Conservation (phyloP, 2,888 invertebrate genomes). For the Mimas tiliae region DNA sequence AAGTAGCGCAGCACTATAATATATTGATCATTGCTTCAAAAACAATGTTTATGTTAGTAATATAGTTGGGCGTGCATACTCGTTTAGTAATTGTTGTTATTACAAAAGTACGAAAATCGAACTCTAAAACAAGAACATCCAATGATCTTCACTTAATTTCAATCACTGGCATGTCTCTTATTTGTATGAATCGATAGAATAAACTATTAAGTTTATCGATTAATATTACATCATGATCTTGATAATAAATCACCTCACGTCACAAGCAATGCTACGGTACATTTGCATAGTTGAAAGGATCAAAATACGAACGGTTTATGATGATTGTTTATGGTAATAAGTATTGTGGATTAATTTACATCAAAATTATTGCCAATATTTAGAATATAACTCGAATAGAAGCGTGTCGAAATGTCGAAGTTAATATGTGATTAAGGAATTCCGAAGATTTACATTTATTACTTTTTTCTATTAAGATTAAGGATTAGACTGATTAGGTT, state of each 20-base stretch:
- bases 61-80: not conserved
- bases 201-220: constrained; percentile 17
- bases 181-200: not conserved
- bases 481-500: constrained; percentile 10
- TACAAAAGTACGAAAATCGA: not conserved
- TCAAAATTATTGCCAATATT: constrained; percentile 34
- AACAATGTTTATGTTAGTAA: not conserved
- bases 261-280: constrained; percentile 33
- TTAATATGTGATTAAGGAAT: constrained; percentile 9
- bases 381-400: constrained; percentile 27
- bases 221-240: constrained; percentile 7
- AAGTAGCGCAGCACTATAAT: not conserved
- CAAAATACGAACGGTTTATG: constrained; percentile 44
- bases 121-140: not conserved
- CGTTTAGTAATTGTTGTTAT: no score
- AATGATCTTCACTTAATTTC: constrained; percentile 6
- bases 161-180: constrained; percentile 11
- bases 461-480: constrained; percentile 15
- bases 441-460: constrained; percentile 14
- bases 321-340: constrained; percentile 34
- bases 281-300: constrained; percentile 50
- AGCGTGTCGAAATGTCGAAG: constrained; percentile 13
- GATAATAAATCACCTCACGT: constrained; percentile 19
- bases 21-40: not conserved
- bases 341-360: constrained; percentile 37